Evolutionary conservation across 1,140 invertebrate genomes (phyloP), one percentile per base, ranked within the genome.

Genomic region (Hylaeus volcanicus): DNA sequence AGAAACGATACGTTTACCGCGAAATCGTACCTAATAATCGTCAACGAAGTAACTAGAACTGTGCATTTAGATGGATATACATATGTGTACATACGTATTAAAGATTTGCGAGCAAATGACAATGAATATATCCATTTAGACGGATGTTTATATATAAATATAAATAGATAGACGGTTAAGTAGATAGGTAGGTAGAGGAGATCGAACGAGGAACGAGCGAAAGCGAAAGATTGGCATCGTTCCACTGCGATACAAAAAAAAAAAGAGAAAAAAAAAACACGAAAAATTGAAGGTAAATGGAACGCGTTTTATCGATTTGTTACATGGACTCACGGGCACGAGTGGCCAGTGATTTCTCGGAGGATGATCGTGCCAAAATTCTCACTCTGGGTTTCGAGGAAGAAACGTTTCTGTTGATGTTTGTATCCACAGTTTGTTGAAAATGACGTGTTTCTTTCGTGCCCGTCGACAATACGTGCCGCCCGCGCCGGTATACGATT

Each of bases 341-440:
- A 86, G 85, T 82, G 87, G 74, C 88, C 75, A 88, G 81, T 88
- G 84, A 76, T 91, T 86, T 88, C 90, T 83, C 82, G 86, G 75
- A 70, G 74, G 60, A 77, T 39, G 88, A 91, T 91, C 88, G 91
- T 92, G 91, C 91, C 91, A 92, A 92, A 92, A 92, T 91, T 90
- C 48, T 51, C 86, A 82, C 81, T 74, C 84, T 91, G 86, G 79
- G 88, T 91, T 92, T 85, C 66, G 60, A 76, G 65, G 74, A n/a
- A 37, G 15, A 56, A 70, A 80, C 69, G 75, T 68, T 87, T 86
- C 69, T 73, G 85, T 87, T 86, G 53, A 83, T 75, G 73, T 86
- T 87, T 65, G 74, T 65, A 74, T 80, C 77, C 76, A 75, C 81
- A 86, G 74, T 86, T 87, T 86, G 74, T 76, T 81, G 37, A 37